Evolutionary conservation across 2,113 vertebrate genomes (phyloP), one percentile per base, ranked within the genome.

Genomic region (Cebidichthys violaceus): DNA sequence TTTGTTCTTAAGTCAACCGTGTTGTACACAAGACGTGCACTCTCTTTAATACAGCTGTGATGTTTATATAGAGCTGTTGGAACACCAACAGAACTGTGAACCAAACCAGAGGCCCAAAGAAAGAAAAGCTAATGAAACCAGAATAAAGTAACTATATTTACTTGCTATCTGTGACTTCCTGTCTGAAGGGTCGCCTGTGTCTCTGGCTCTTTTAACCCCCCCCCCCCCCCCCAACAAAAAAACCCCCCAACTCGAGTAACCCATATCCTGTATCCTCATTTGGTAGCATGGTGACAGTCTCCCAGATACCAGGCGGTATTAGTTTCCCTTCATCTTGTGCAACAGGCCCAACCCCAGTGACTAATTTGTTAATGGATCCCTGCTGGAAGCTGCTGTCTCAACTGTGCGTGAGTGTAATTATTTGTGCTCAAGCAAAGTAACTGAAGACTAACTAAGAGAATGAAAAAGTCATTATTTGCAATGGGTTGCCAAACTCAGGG

Each of bases 281-380:
- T 87, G 86, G 71, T 76, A 65, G 66, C 70, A 54, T 84, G 90
- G 90, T 94, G 92, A 95, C 93, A 95, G 68, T 62, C 86, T 93
- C 82, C 39, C 54, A 93, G 89, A 95, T 88, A 92, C 91, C 90
- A 86, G 75, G 78, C 20, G 31, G 81, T 84, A 70, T 94, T 95
- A 92, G 43, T 92, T 94, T 93, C 83, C 88, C 79, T 94, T 90
- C 86, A 89, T 89, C 85, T 80, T 27, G 68, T 93, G 94, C 95
- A 94, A 78, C 75, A 60, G 78, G 55, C 90, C 94, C 94, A 95
- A 89, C 55, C 90, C 90, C 74, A 67, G 50, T 79, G 91, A 91
- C 92, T 85, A 92, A 91, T 96, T 95, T 95, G 92, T 93, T 94
- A 96, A 95, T 95, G 75, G 87, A 81, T 93, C 91, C 92, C 86